These are phyloP conservation scores for Oenanthe oenanthe DNA, from an alignment of 2,113 vertebrate genomes.

Conservation along the genomic window DNA sequence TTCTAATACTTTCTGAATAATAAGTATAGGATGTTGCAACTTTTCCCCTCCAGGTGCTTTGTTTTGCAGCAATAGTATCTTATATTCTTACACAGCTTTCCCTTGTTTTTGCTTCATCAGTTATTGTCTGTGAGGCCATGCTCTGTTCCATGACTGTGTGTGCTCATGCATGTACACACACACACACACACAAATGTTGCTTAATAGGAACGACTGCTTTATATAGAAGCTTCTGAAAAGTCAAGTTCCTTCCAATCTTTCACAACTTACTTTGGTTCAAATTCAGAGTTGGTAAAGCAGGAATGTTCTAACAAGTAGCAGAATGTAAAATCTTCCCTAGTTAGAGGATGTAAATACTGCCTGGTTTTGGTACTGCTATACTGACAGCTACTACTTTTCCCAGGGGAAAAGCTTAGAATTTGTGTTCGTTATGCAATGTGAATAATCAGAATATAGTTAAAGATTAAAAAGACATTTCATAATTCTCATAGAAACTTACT, in stretches of 20 bases:
- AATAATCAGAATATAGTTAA: neutral
- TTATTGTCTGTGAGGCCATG: neutral
- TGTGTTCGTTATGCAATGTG: neutral
- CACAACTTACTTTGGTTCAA: neutral
- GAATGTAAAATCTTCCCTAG: neutral
- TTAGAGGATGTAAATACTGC: neutral
- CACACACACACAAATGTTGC: neutral
- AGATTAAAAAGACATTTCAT: neutral
- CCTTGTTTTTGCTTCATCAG: neutral
- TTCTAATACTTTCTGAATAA: neutral
- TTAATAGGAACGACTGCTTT: neutral
- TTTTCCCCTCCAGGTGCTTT: neutral
- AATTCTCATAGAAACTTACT: neutral
- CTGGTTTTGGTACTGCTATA: neutral
- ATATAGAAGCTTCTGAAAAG: neutral
- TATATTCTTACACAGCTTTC: neutral
- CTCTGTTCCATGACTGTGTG: neutral
- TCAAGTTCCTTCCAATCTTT: neutral
- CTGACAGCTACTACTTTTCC: neutral
- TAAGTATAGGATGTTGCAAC: neutral
- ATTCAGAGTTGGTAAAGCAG: neutral
- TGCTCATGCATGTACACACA: too few species aligned
- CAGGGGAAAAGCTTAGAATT: neutral
- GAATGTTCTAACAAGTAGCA: neutral
- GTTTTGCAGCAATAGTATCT: neutral